Conservation (phyloP, 2,113 vertebrate genomes). For the Tringa solitaria region DNA sequence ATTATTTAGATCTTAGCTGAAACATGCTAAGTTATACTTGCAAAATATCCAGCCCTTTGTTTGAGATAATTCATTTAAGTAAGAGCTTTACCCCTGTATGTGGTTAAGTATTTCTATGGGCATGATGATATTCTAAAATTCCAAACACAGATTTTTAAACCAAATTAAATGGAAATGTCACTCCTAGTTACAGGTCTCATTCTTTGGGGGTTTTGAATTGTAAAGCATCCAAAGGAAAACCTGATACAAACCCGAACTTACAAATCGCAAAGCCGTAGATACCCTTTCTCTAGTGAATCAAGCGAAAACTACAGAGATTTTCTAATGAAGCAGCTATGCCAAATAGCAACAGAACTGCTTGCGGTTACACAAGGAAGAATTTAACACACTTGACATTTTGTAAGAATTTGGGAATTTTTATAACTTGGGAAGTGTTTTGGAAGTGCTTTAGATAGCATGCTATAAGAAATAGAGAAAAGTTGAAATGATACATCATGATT, state of each 20-base stretch:
- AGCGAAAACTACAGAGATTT: neutral
- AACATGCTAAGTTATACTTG: slow-evolving; percentile 23
- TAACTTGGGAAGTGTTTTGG: neutral
- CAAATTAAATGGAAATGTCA: slow-evolving; percentile 12
- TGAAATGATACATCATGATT: neutral
- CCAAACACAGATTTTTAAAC: neutral
- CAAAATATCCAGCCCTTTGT: slow-evolving; percentile 24
- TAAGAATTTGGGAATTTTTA: slow-evolving; percentile 1
- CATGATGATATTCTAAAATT: neutral
- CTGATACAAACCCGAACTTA: neutral
- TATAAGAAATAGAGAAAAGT: neutral
- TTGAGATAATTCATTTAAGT: neutral
- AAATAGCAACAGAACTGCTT: neutral
- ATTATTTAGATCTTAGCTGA: slow-evolving; percentile 32
- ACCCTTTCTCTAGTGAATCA: neutral
- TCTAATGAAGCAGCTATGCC: neutral
- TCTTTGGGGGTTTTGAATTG: neutral
- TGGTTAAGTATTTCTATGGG: neutral
- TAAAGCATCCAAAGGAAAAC: neutral
- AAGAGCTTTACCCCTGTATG: neutral
- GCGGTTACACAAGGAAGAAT: neutral
- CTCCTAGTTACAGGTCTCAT: neutral
- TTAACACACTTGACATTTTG: neutral
- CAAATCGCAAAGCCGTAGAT: neutral
- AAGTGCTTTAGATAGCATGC: neutral